These are phyloP conservation scores for Staurois parvus DNA, from an alignment of 2,797 vertebrate species.

Conservation along the genomic window DNA sequence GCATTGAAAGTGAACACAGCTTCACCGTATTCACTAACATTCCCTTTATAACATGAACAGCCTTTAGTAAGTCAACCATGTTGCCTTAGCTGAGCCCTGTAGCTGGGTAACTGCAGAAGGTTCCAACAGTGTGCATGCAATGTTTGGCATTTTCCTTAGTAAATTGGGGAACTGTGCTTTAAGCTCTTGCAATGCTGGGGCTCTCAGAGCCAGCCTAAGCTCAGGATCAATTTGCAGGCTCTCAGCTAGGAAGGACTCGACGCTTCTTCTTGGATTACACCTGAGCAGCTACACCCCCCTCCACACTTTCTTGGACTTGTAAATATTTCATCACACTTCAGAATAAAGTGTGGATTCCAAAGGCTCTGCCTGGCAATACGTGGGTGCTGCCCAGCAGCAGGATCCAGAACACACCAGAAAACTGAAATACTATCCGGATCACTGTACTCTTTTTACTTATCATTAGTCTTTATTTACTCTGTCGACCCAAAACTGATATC, in stretches of 20 bases:
- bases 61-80: too few relatives aligned
- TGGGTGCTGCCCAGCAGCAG: neutral
- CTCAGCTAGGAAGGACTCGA: conserved; percentile 41
- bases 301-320: conserved; percentile 49
- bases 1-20: too few relatives aligned
- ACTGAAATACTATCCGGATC: neutral
- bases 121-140: neutral
- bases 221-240: conserved; percentile 48
- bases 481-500: too few relatives aligned
- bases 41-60: too few relatives aligned
- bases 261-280: conserved; percentile 55
- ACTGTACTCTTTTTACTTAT: too few relatives aligned
- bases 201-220: neutral
- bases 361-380: conserved; percentile 23
- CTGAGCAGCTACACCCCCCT: conserved; percentile 22
- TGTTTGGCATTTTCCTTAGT: neutral
- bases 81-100: neutral
- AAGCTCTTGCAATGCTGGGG: neutral
- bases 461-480: too few relatives aligned
- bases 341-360: conserved; percentile 42
- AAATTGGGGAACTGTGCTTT: neutral
- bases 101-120: conserved; percentile 2
- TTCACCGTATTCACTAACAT: too few relatives aligned
- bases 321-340: conserved; percentile 66
- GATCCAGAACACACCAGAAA: neutral